Evolutionary conservation across 2,797 vertebrate species (phyloP).

Genomic region (Staurois parvus): DNA sequence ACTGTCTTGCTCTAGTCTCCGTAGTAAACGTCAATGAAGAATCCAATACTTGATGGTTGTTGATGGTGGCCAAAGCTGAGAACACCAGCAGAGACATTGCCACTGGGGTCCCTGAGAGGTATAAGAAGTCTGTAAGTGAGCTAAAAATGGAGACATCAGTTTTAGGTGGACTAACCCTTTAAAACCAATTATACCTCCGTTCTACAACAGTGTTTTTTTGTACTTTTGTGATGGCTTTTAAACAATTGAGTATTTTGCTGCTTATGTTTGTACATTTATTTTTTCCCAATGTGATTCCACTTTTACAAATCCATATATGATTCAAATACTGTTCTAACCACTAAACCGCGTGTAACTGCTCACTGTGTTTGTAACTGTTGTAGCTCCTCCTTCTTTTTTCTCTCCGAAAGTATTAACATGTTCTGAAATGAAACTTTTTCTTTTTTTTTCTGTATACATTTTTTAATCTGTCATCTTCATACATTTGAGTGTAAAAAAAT

Average conservation of each 20-base stretch:
- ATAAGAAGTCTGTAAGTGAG: background rate
- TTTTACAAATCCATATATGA: slow-evolving; percentile 67
- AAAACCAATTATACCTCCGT: background rate
- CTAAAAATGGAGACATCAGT: background rate
- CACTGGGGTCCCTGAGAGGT: background rate
- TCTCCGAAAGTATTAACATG: slow-evolving; percentile 38
- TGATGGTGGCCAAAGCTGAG: background rate
- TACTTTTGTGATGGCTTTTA: slow-evolving; percentile 16
- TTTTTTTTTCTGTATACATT: slow-evolving; percentile 46
- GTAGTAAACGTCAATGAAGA: too few relatives aligned
- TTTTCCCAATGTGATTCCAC: slow-evolving; percentile 67
- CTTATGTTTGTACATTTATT: slow-evolving; percentile 68
- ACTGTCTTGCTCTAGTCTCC: too few relatives aligned
- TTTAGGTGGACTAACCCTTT: background rate
- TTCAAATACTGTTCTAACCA: slow-evolving; percentile 76
- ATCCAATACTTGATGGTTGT: too few relatives aligned
- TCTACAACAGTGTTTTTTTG: background rate
- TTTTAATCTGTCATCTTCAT: slow-evolving; percentile 64
- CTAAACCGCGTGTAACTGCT: slow-evolving; percentile 71
- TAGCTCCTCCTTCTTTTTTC: background rate
- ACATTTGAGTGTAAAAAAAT: slow-evolving; percentile 71
- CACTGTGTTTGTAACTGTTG: slow-evolving; percentile 65
- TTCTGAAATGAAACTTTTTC: slow-evolving; percentile 31
- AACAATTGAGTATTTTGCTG: slow-evolving; percentile 62
- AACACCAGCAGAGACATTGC: too few relatives aligned